Percentiles rank a stretch among this genome's conserved stretches.
These are phyloP conservation scores for Campopleginae sp. DNA, from an alignment of 2,888 invertebrate genomes.

Conservation along the genomic window DNA sequence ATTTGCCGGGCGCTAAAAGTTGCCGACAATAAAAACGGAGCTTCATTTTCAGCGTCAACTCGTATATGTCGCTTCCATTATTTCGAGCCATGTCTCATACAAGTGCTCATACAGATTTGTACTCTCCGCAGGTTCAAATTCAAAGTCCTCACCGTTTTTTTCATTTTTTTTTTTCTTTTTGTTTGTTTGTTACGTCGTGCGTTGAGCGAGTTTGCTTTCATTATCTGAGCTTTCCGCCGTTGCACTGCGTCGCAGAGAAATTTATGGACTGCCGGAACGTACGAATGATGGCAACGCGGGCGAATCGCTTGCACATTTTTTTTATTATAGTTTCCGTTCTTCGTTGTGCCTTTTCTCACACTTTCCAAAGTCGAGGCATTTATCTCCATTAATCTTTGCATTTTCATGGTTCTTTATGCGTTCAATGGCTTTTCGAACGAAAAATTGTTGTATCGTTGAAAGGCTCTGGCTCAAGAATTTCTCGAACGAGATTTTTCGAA, in stretches of 20 bases:
- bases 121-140: conserved; percentile 7
- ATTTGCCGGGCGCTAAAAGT: conserved; percentile 54
- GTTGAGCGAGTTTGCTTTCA: neutral
- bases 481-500: neutral
- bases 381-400: neutral
- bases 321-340: neutral
- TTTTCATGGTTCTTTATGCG: neutral
- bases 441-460: no score
- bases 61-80: conserved; percentile 17
- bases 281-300: neutral
- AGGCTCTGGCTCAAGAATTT: neutral
- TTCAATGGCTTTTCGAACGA: no score
- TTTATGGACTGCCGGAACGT: neutral
- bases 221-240: neutral
- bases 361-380: neutral
- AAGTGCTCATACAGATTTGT: conserved; percentile 8
- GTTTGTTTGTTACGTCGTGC: neutral
- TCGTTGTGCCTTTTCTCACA: neutral
- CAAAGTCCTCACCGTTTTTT: neutral
- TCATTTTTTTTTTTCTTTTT: no score
- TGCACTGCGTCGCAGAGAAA: neutral
- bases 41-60: conserved; percentile 46
- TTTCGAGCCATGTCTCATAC: conserved; percentile 32
- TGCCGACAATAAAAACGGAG: conserved; percentile 56
- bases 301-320: neutral